Base-by-base conservation (phyloP, 2,113 vertebrate species). In the Pangasianodon gigas region DNA sequence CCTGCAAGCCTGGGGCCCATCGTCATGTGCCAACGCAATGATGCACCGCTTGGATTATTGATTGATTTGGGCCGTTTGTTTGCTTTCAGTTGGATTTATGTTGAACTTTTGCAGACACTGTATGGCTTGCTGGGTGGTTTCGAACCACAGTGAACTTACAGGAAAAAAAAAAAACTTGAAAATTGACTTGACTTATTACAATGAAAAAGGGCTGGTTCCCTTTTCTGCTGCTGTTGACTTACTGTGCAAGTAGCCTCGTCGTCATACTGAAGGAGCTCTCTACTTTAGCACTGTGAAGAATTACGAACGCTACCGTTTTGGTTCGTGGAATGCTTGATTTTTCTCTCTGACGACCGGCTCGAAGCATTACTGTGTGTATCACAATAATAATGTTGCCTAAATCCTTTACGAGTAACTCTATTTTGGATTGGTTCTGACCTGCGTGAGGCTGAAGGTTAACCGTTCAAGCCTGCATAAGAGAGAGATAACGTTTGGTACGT, bases 151-250 rank as follows among this genome's bases (percentile, higher is more conserved):
- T 41, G 65, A 88, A 93, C 91, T 88, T 90, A 90, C 92, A 83
- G 82, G 74, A 90, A 62, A 84, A 56, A 54, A 74, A 62, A 74
- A 74, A 19, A 44, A 74, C 71, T 56, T 60, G 85, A 87, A 41
- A 85, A 69, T 88, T 65, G 32, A 86, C 37, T 88, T 60, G 56
- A 87, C n/a, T 69, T 58, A 86, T 74, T 84, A 85, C 0, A 88
- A 84, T 44, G 10, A 58, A 52, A 86, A 93, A 90, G 86, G 95
- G 96, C 95, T 92, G 95, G 96, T 93, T 69, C 90, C 92, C 89
- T 86, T 90, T 88, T 69, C 89, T 87, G 88, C 88, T 93, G 92
- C 93, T 93, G 90, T 91, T 84, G 44, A 58, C 54, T 60, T 85
- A 88, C 93, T 92, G 89, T 74, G 88, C 86, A 88, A 92, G 77